Base-by-base conservation (phyloP, 2,113 vertebrate genomes). In the Charina bottae region DNA sequence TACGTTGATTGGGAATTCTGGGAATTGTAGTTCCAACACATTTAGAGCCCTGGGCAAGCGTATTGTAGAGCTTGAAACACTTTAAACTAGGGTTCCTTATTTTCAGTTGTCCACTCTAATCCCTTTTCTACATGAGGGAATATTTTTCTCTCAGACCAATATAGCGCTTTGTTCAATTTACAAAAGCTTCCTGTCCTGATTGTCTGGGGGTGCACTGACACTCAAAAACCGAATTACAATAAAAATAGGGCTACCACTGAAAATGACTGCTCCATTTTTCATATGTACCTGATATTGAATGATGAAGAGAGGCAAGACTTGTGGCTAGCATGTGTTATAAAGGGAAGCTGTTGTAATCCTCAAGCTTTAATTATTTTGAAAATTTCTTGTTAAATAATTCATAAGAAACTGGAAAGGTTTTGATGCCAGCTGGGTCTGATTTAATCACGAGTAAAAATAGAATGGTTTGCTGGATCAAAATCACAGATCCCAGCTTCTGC, bases 311-410 rank as follows among this genome's bases (percentile, higher is more conserved):
- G 84, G 6, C 4, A 91, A 58, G 11, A 64, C 58, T 85, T 92
- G n/a, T 64, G 68, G 42, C 86, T 64, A 33, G 49, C 72, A 0
- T 93, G 49, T 83, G 11, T 33, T 49, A 62, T 19, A 49, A 85
- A 21, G 26, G 86, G 15, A n/a, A 49, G 58, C 15, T 93, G 37
- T 4, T 90, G 59, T 23, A 33, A 88, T 83, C 55, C 60, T 92
- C 33, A 58, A 23, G 33, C 90, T 68, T 87, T 6, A 24, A 5
- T 83, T 91, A 4, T 89, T 12, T 59, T 83, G 58, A 28, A 21
- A 1, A 83, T 59, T 86, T 85, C 68, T 64, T 92, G 9, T 90
- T 91, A 87, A 92, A 90, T 94, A 91, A 89, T 95, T 95, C 85
- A 90, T 7, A 91, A 24, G 72, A 49, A 83, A 89, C 15, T 72